Evolutionary conservation across 2,797 vertebrate genomes (phyloP).

Genomic region (Taeniopygia guttata): DNA sequence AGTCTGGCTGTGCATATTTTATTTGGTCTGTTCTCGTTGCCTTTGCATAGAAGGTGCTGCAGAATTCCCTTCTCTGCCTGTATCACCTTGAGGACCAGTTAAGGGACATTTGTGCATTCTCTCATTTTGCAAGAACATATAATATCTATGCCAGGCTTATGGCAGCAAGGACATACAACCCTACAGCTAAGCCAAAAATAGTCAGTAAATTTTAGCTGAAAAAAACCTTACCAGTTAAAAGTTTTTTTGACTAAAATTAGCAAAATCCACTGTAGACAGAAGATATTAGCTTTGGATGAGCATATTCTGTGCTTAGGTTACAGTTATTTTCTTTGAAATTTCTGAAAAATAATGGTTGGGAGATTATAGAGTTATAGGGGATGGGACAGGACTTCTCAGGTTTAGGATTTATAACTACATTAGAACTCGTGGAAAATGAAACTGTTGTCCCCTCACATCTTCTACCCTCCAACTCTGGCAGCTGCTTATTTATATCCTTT

Average conservation of each 20-base stretch:
- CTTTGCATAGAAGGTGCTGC: neutral
- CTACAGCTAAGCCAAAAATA: neutral
- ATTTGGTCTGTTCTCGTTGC: neutral
- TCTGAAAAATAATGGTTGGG: rapidly evolving
- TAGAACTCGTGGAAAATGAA: neutral
- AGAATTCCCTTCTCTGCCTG: neutral
- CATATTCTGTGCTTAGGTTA: neutral
- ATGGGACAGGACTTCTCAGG: neutral
- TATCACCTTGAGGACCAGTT: neutral
- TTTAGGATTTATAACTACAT: neutral
- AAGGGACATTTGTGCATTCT: neutral
- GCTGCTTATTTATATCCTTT: neutral
- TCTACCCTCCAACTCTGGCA: neutral
- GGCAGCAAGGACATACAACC: neutral
- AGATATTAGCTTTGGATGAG: neutral
- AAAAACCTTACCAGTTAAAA: neutral
- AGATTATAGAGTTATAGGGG: rapidly evolving
- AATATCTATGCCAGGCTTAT: neutral
- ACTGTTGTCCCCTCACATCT: rapidly evolving
- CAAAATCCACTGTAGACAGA: neutral
- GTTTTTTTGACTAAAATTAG: neutral
- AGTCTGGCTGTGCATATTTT: neutral
- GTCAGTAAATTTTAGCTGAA: neutral
- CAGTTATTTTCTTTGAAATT: neutral
- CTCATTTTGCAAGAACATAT: neutral